phyloP scores from a whole-genome alignment of 1,140 invertebrate species.

The Vanessa tameamea region DNA sequence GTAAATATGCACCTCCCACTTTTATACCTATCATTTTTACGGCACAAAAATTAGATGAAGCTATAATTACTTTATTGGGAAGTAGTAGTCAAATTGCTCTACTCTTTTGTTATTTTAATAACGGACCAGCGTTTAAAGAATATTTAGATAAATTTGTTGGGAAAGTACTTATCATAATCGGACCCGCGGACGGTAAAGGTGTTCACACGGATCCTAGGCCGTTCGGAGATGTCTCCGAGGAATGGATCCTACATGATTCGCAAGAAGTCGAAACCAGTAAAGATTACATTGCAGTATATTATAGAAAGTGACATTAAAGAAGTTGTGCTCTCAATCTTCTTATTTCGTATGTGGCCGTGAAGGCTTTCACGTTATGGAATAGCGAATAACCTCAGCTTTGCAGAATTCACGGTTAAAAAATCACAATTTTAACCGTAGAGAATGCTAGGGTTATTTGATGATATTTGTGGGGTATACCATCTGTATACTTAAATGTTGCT shows the following conservation, averaged over 20 bases:
- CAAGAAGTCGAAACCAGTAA: slow-evolving; percentile 70
- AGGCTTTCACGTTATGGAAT: too few relatives aligned
- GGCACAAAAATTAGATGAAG: slow-evolving; percentile 54
- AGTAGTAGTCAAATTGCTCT: slow-evolving; percentile 78
- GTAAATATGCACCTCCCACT: slow-evolving; percentile 75
- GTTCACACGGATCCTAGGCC: slow-evolving; percentile 86
- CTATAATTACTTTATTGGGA: slow-evolving; percentile 52
- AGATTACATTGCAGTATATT: slow-evolving; percentile 73
- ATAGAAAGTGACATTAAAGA: slow-evolving; percentile 32
- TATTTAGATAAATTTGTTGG: slow-evolving; percentile 85
- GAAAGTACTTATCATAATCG: slow-evolving; percentile 85
- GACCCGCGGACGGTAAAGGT: slow-evolving; percentile 83
- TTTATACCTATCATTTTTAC: slow-evolving; percentile 74
- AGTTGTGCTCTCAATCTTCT: too few relatives aligned
- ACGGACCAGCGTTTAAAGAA: slow-evolving; percentile 83
- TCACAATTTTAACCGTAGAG: too few relatives aligned
- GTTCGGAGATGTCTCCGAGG: slow-evolving; percentile 80
- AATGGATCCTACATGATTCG: slow-evolving; percentile 58
- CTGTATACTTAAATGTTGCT: too few relatives aligned
- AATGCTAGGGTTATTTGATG: too few relatives aligned
- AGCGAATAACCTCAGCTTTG: too few relatives aligned
- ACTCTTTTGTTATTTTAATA: slow-evolving; percentile 90
- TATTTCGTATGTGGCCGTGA: too few relatives aligned
- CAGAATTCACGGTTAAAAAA: too few relatives aligned
- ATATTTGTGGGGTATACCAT: too few relatives aligned